Base-by-base conservation (phyloP, 2,113 vertebrate species). In the Theristicus caerulescens region DNA sequence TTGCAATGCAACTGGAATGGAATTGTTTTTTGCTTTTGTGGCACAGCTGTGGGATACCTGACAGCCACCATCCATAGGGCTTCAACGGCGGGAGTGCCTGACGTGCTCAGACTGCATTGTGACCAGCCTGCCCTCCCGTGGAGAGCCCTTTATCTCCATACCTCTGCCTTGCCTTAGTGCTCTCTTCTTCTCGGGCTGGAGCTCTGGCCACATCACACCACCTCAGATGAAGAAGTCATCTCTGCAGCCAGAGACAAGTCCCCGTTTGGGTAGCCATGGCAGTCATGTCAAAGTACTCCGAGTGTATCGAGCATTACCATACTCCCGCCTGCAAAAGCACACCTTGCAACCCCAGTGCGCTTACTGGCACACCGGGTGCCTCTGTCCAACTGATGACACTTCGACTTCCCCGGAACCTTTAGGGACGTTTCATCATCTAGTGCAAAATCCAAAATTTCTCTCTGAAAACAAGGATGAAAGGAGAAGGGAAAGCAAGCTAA, bases 261-360 rank as follows among this genome's bases (percentile, higher is more conserved):
- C 16, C 29, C 2, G 2, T 18, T 40, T 16, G 65, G n/a, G 58
- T 20, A 29, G 47, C 51, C 6, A 2, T 17, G 57, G 67, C 21
- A 66, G 47, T 22, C n/a, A 40, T 8, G 11, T 7, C 54, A 46
- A 31, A 55, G 62, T 42, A 10, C 24, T 19, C 29, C 2, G 20
- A 24, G 36, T 0, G 3, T 66, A 11, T 10, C 0, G 14, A 81
- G 31, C 31, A 6, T 31, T 16, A 27, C 25, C 16, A 14, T 6
- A 6, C n/a, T 73, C 51, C 38, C 20, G 11, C 25, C 44, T 18
- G 19, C 55, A 40, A 40, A n/a, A 52, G 54, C 17, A 46, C 22
- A 6, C 13, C 47, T 17, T 25, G 7, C 40, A 40, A 27, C 61
- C 11, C 29, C 62, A 20, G 11, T 3, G 20, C 1, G 2, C 32